Evolutionary conservation across 2,888 invertebrate genomes (phyloP), one percentile per base, ranked within the genome.

Genomic region (Endomychus coccineus): DNA sequence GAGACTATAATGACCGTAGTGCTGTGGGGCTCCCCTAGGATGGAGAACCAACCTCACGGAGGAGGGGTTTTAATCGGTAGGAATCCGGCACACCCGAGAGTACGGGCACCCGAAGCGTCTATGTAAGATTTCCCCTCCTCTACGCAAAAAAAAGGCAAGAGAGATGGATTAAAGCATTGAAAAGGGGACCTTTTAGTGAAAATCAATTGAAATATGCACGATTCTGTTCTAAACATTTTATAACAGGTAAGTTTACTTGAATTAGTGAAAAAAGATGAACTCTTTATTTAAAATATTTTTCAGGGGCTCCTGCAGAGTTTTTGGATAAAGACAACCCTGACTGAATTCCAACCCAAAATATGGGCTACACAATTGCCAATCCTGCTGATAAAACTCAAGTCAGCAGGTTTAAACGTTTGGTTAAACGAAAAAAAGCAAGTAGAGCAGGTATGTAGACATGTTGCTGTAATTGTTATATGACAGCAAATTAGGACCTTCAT

Each of bases 171-270:
- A 16, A 16, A 16, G 16, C 17, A 14, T 7, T 29, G 4, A 16
- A 16, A 16, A 11, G 29, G 6, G 29, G 16, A 10, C 11, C 16
- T 10, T 16, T 29, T 10, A 16, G 4, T 16, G 29, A 29, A 16
- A 16, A 16, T 6, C 12, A 7, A 6, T n/a, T n/a, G 9, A 29
- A 29, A 29, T 12, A 29, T 14, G 16, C 29, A 29, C 16, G 29
- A 14, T 12, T 29, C 6, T 29, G 29, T 16, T 16, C 29, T 4
- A n/a, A 12, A n/a, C 29, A 29, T 14, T 29, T 29, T 10, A 5
- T 29, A 16, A n/a, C 9, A 9, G 29, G 29, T 29, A 6, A n/a
- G 29, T 27, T n/a, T 11, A 12, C 15, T 11, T 27, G n/a, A n/a
- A 11, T 9, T 24, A 12, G 24, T 24, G 12, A 6, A 29, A 16